These are phyloP conservation scores for Embiotoca jacksoni DNA, from an alignment of 2,113 vertebrate species.

Conservation along the genomic window DNA sequence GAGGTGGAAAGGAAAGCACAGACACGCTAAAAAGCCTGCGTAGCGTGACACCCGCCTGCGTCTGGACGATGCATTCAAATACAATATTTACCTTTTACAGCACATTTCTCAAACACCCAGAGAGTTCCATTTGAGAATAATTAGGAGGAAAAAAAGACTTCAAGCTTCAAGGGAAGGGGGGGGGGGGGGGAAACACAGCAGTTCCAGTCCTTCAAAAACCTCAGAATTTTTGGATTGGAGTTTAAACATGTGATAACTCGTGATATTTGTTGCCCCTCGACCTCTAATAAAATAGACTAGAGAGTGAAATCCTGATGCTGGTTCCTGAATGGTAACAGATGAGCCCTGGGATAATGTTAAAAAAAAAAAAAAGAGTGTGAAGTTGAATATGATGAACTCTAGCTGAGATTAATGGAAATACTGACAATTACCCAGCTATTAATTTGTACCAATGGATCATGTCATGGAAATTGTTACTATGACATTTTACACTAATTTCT, in stretches of 20 bases:
- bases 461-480: slow-evolving; percentile 53
- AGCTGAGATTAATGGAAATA: slow-evolving; percentile 61
- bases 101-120: slow-evolving; percentile 76
- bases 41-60: slow-evolving; percentile 75
- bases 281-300: slow-evolving; percentile 30
- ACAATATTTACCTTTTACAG: slow-evolving; percentile 81
- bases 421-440: slow-evolving; percentile 40
- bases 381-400: slow-evolving; percentile 43
- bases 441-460: slow-evolving; percentile 39
- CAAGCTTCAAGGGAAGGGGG: slow-evolving; percentile 32
- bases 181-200: slow-evolving; percentile 11
- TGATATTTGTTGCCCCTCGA: slow-evolving; percentile 15
- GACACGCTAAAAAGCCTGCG: slow-evolving; percentile 57
- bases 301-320: slow-evolving; percentile 34
- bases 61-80: slow-evolving; percentile 77
- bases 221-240: slow-evolving; percentile 36
- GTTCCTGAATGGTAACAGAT: slow-evolving; percentile 63
- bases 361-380: slow-evolving; percentile 38
- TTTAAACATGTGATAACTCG: slow-evolving; percentile 58
- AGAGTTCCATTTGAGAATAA: slow-evolving; percentile 73
- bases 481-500: slow-evolving; percentile 20
- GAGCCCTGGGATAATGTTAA: slow-evolving; percentile 56
- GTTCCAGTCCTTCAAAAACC: slow-evolving; percentile 45
- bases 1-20: slow-evolving; percentile 77
- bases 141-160: slow-evolving; percentile 69